A percentile compares a stretch with the other conserved stretches of the same genome.
Conservation (phyloP, 2,113 vertebrate species). For the Perccottus glenii region DNA sequence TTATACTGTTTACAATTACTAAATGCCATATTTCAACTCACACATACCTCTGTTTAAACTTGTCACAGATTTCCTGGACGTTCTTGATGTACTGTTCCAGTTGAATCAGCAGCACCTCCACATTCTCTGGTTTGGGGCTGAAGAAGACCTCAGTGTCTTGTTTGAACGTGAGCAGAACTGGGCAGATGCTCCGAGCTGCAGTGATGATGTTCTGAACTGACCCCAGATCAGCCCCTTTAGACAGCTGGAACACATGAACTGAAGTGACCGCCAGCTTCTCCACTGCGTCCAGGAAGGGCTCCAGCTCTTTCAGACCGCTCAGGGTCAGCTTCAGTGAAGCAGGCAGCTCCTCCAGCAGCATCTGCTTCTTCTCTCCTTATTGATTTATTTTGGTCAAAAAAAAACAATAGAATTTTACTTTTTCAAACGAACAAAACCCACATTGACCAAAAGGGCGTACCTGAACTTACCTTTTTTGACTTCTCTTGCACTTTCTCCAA, state of each 20-base stretch:
- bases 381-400: no score
- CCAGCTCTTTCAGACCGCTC: constrained; percentile 62
- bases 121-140: constrained; percentile 57
- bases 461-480: constrained; percentile 30
- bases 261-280: constrained; percentile 78
- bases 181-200: constrained; percentile 42
- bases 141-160: constrained; percentile 64
- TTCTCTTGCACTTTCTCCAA: no score
- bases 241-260: constrained; percentile 43
- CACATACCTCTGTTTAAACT: not conserved
- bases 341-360: constrained; percentile 61
- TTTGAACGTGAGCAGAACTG: constrained; percentile 71
- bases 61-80: constrained; percentile 52
- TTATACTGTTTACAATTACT: no score
- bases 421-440: no score
- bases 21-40: no score
- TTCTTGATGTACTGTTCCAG: constrained; percentile 68
- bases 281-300: constrained; percentile 72
- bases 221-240: constrained; percentile 17
- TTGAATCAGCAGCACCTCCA: constrained; percentile 61
- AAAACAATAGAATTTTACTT: no score
- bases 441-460: no score
- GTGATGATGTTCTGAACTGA: constrained; percentile 43
- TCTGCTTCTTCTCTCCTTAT: constrained; percentile 2
- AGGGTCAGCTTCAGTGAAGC: constrained; percentile 55